These are phyloP conservation scores for Melieria omissa DNA, from an alignment of 2,888 invertebrate species.

Conservation along the genomic window DNA sequence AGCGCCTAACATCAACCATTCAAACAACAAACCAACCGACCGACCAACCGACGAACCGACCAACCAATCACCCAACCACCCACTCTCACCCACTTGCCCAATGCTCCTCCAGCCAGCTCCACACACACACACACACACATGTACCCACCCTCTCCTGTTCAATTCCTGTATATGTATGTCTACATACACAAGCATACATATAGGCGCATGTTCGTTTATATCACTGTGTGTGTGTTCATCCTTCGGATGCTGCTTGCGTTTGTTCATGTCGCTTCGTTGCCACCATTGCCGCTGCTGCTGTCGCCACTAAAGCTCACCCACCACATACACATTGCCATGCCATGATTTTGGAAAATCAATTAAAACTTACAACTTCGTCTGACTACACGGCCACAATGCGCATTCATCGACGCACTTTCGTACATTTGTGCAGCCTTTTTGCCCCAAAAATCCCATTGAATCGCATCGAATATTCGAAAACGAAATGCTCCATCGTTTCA, in stretches of 20 bases:
- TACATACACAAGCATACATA: not conserved
- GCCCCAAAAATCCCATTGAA: not conserved
- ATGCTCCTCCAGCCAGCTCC: not conserved
- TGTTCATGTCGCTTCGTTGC: no score
- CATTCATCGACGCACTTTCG: not conserved
- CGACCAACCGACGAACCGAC: no score
- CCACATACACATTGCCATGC: slow-evolving; percentile 1
- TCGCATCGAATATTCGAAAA: no score
- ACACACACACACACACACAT: slow-evolving; percentile 23
- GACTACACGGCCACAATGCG: not conserved
- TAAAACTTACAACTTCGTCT: slow-evolving; percentile 2
- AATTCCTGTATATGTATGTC: not conserved
- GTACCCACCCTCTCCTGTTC: not conserved
- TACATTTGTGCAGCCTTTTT: slow-evolving; percentile 22
- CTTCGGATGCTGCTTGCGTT: slow-evolving; percentile 16
- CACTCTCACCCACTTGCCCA: no score
- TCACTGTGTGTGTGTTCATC: slow-evolving; percentile 6
- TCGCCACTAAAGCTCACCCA: no score
- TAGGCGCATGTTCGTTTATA: not conserved
- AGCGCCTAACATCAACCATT: slow-evolving; percentile 10
- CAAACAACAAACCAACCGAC: slow-evolving; percentile 36
- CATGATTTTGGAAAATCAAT: slow-evolving; percentile 24
- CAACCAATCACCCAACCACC: no score
- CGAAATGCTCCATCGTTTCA: no score
- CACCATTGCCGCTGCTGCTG: not conserved